Percentiles rank a stretch among this genome's conserved stretches.
Conservation (phyloP, 2,888 invertebrate species). For the Allophyes oxyacanthae region DNA sequence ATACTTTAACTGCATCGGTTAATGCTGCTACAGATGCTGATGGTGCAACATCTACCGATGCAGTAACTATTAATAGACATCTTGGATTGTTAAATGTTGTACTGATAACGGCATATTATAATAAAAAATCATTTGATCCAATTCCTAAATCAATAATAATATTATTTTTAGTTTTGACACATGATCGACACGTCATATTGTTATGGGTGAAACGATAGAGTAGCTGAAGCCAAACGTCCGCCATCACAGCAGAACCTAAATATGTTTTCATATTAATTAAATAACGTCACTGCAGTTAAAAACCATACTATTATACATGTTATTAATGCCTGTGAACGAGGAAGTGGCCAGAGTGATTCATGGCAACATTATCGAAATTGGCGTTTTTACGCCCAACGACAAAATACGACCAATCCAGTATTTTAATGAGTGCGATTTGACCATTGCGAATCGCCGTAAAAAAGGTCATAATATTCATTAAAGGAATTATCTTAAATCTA, state of each 20-base stretch:
- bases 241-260: background rate
- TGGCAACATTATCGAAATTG: constrained; percentile 18
- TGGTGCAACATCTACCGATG: too few relatives aligned
- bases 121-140: too few relatives aligned
- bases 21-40: too few relatives aligned
- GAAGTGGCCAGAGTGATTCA: constrained; percentile 35
- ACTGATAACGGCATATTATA: too few relatives aligned
- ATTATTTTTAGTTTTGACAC: too few relatives aligned
- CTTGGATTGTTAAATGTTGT: too few relatives aligned
- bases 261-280: constrained; percentile 11
- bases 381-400: constrained; percentile 29
- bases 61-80: too few relatives aligned
- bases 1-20: too few relatives aligned
- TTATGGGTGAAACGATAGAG: too few relatives aligned
- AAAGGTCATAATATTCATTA: constrained; percentile 26
- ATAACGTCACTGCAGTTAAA: constrained; percentile 10
- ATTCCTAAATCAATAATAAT: too few relatives aligned
- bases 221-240: too few relatives aligned
- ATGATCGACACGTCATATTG: too few relatives aligned
- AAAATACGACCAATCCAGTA: constrained; percentile 17
- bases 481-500: constrained; percentile 17
- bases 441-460: constrained; percentile 43
- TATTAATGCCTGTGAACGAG: constrained; percentile 16
- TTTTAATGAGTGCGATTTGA: constrained; percentile 18
- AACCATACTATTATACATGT: constrained; percentile 9